Base-by-base conservation (phyloP, 2,888 invertebrate genomes). In the Drosophila sordidapex region DNA sequence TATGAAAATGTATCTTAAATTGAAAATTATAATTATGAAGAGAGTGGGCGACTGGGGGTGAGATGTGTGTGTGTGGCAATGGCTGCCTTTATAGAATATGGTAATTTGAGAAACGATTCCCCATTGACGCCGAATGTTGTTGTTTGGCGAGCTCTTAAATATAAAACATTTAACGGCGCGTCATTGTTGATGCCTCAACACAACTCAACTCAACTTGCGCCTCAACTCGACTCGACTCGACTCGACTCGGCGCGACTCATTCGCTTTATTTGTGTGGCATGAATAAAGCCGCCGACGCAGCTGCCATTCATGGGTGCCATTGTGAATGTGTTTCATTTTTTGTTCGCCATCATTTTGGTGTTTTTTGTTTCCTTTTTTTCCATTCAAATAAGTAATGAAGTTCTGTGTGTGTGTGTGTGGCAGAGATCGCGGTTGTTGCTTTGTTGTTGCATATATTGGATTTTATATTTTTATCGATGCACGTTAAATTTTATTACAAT, bases 401-500 rank as follows among this genome's bases (percentile, higher is more conserved):
- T 86, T 74, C 86, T 31, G 54, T 21, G 11, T 31, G 63, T 35
- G 61, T 27, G 15, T n/a, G 63, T 35, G 5, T 36, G 59, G 21
- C 11, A 10, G 73, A 73, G 73, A 73, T 73, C 59, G 36, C 56
- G 25, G 48, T 33, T 54, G 73, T 57, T 74, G 69, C 53, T 62
- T 57, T 74, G 88, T 73, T 82, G 70, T 69, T 86, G 85, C 76
- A 84, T 89, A 84, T 76, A 79, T 89, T 78, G 69, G 75, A 65
- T 79, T 88, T 86, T 75, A 88, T 81, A 81, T 83, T 90, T 85
- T 86, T 90, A 86, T 86, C 90, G 86, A 86, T 90, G 86, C 76
- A 78, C 86, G 86, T 87, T 90, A 90, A 87, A 87, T 83, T 87
- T 87, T 86, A 90, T 90, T 87, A 89, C 90, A 81, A 90, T 89